phyloP scores from a whole-genome alignment of 1,140 invertebrate species.

The Brachionus plicatilis region DNA sequence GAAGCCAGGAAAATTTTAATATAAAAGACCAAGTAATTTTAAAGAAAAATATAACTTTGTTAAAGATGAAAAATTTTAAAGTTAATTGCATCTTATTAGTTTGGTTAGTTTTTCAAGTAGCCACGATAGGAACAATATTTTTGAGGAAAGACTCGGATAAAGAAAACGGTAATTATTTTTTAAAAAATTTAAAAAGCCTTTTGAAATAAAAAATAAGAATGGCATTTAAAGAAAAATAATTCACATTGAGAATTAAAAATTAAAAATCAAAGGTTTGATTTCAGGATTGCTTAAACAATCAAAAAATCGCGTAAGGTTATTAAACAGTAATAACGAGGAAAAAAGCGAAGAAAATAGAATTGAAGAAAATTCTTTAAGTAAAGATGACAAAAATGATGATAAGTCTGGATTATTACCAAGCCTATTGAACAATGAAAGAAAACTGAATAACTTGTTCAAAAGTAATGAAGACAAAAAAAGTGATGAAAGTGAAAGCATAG shows the following conservation, averaged over 20 bases:
- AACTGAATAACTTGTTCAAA: too few species aligned
- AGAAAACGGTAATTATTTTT: not conserved
- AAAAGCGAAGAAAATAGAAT: too few species aligned
- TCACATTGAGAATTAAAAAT: not conserved
- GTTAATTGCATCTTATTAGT: not conserved
- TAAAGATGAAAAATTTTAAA: not conserved
- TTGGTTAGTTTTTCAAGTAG: not conserved
- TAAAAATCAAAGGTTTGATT: not conserved
- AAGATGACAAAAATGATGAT: too few species aligned
- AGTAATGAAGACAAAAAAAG: not conserved
- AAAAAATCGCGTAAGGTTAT: not conserved
- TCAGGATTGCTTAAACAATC: not conserved
- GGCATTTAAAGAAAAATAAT: too few species aligned
- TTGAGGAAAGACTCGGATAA: not conserved
- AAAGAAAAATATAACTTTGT: not conserved
- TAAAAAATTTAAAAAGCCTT: too few species aligned
- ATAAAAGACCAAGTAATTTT: not conserved
- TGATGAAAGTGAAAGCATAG: too few species aligned
- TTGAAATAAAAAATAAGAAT: too few species aligned
- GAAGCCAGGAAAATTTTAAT: not conserved
- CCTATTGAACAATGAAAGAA: too few species aligned
- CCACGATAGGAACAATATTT: not conserved
- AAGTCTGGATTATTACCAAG: too few species aligned
- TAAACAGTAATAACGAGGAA: too few species aligned
- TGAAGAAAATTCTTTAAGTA: too few species aligned